Evolutionary conservation across 2,113 vertebrate genomes (phyloP).

Genomic region (Platanista minor): DNA sequence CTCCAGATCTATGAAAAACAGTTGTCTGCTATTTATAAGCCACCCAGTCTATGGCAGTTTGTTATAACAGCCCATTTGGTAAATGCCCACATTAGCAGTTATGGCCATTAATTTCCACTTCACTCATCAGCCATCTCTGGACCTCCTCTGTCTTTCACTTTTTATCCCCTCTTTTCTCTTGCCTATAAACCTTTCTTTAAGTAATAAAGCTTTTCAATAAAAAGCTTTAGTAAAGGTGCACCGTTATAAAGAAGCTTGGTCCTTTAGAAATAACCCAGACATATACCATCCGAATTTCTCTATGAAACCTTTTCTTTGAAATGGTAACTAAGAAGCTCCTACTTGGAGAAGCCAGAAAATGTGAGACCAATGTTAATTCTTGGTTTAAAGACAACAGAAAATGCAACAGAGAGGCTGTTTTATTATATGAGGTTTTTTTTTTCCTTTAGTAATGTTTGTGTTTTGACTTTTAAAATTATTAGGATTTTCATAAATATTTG

Average conservation of each 20-base stretch:
- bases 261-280: not conserved
- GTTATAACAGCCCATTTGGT: not conserved
- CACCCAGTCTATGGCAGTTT: not conserved
- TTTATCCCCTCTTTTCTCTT: not conserved
- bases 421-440: conserved; percentile 46
- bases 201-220: not conserved
- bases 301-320: conserved; percentile 27
- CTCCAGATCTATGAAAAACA: not conserved
- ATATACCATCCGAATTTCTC: conserved; percentile 13
- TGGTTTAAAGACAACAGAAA: conserved; percentile 32
- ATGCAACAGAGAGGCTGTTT: conserved; percentile 29
- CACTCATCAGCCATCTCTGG: not conserved
- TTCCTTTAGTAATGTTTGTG: conserved; percentile 58
- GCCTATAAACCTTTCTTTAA: not conserved
- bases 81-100: not conserved
- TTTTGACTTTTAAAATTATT: conserved; percentile 75
- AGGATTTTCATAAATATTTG: conserved; percentile 77
- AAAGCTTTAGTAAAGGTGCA: not conserved
- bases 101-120: not conserved
- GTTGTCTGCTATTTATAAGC: not conserved
- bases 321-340: not conserved
- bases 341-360: not conserved
- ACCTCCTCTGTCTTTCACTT: not conserved
- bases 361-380: conserved; percentile 32
- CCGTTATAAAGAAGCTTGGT: not conserved